Base-by-base conservation (phyloP, 2,797 vertebrate species). In the Hybognathus amarus region DNA sequence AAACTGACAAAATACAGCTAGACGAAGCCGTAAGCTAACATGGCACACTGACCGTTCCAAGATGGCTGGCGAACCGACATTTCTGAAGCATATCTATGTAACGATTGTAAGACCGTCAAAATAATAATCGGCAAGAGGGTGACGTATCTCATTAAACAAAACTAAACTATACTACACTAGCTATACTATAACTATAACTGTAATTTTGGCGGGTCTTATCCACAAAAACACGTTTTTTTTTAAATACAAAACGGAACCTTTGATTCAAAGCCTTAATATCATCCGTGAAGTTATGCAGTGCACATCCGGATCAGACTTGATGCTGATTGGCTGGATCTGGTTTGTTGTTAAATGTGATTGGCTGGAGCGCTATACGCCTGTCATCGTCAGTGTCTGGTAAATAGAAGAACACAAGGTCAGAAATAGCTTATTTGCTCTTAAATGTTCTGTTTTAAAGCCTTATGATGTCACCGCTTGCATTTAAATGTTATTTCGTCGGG, bases 351-450 rank as follows among this genome's bases (percentile, higher is more conserved):
- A 86, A 87, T 68, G 4, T 88, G 76, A 95, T 95, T 95, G 94
- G 94, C 40, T 68, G 8, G 24, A 59, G 56, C 0, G 1, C 47
- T 75, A 86, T 87, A 91, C 92, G 85, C 87, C 89, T 91, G 7
- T 83, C 36, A 7, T 69, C 75, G 18, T 17, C 61, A 7, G 40
- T 27, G 63, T 22, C 71, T 56, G 90, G 5, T 68, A 83, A 91
- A 90, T 88, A 90, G 83, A 88, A 77, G 66, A 66, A 38, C n/a
- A 81, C 92, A 95, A 96, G 95, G 95, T 95, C 94, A 96, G 95
- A 88, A 54, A 90, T 86, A 4, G 8, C 56, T 10, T 24, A 33
- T 10, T 20, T 20, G 1, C 27, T 30, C 52, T 68, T 61, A 27
- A 15, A 18, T 5, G 24, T 64, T 67, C 79, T 38, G 1, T 12